Evolutionary conservation across 2,797 vertebrate species (phyloP).

Genomic region (Cetoscarus ocellatus): DNA sequence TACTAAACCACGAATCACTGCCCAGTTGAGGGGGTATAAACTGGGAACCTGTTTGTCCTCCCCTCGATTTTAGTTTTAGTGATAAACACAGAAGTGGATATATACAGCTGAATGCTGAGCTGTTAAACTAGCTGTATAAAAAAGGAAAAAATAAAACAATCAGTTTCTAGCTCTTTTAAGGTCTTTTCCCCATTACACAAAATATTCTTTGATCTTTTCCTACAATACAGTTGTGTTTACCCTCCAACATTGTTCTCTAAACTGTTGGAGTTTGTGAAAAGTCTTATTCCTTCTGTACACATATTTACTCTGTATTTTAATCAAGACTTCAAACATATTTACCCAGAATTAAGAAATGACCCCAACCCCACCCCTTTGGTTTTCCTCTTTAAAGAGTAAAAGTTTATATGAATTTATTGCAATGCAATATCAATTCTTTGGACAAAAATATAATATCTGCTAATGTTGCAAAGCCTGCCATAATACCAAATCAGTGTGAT

Average conservation of each 20-base stretch:
- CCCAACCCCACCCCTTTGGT: too few relatives aligned
- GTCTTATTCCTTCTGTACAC: too few relatives aligned
- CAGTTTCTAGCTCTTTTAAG: not conserved
- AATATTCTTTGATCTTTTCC: not conserved
- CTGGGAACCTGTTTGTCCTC: slow-evolving; percentile 39
- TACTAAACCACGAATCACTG: slow-evolving; percentile 48
- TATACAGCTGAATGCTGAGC: slow-evolving; percentile 3
- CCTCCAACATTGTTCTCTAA: not conserved
- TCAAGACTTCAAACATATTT: too few relatives aligned
- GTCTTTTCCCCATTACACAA: not conserved
- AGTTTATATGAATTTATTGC: too few relatives aligned
- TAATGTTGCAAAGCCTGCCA: too few relatives aligned
- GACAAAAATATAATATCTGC: too few relatives aligned
- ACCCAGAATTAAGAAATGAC: too few relatives aligned
- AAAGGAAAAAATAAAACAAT: not conserved
- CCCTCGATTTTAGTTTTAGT: slow-evolving; percentile 39
- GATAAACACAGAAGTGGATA: slow-evolving; percentile 30
- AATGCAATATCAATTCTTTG: too few relatives aligned
- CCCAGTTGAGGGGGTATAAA: slow-evolving; percentile 37
- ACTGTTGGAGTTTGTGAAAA: too few relatives aligned
- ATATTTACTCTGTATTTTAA: too few relatives aligned
- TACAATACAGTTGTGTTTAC: not conserved
- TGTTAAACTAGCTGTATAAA: not conserved
- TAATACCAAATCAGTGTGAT: too few relatives aligned
- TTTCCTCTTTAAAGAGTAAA: too few relatives aligned